Evolutionary conservation across 2,888 invertebrate species (phyloP).

Genomic region (Epinotia brunnichana): DNA sequence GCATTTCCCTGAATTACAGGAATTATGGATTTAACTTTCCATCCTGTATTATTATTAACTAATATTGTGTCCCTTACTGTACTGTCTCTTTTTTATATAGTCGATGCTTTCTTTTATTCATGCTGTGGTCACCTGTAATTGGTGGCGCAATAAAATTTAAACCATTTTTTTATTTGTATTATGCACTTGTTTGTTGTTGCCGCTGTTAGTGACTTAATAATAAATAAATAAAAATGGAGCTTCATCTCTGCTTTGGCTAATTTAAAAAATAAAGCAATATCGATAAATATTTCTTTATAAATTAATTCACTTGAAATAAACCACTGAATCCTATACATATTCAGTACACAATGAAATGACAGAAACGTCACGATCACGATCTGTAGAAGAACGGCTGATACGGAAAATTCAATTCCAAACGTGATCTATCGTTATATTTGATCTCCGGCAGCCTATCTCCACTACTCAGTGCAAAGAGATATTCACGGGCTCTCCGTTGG

Average conservation of each 20-base stretch:
- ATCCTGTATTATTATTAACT: no score
- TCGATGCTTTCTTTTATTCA: no score
- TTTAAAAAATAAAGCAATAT: background rate
- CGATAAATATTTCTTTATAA: background rate
- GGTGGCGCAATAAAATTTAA: no score
- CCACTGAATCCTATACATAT: background rate
- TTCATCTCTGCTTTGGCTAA: background rate
- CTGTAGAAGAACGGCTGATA: slow-evolving; percentile 28
- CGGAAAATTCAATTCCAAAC: slow-evolving; percentile 59
- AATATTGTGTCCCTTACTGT: no score
- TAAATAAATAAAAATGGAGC: no score
- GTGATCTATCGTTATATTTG: slow-evolving; percentile 61
- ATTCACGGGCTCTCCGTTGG: slow-evolving; percentile 33
- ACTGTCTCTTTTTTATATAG: no score
- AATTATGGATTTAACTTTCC: no score
- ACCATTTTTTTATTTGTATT: no score
- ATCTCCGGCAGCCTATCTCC: slow-evolving; percentile 49
- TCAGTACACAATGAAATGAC: slow-evolving; percentile 1
- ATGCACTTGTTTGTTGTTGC: no score
- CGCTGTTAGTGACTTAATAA: no score
- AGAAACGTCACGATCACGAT: background rate
- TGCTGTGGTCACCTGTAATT: no score
- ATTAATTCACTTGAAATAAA: background rate
- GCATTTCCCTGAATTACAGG: no score
- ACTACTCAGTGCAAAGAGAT: slow-evolving; percentile 41